Evolutionary conservation across 2,888 invertebrate genomes (phyloP), one percentile per base, ranked within the genome.

Genomic region (Acanthoscelides obtectus): DNA sequence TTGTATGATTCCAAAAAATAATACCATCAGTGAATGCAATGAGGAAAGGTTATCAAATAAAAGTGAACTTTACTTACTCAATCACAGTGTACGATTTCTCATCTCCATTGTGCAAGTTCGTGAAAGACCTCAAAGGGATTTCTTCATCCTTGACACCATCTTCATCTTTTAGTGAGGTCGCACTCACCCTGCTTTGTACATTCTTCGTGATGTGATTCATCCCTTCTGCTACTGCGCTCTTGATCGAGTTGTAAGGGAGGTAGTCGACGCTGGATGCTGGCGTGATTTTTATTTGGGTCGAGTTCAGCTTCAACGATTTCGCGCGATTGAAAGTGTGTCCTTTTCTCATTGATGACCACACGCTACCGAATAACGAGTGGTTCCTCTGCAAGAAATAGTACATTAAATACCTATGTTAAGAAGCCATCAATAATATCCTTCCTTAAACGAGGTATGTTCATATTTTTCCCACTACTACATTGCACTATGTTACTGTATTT

Each of bases 361-460:
- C 96, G 81, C 94, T 96, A 71, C 98, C 98, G 83, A 98, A 98
- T 69, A 98, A 87, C 68, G 96, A 95, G 86, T 98, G 98, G 85
- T 98, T 97, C 83, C 98, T 92, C 97, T 98, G 89, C 19, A 88
- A 88, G 21, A 67, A 74, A 45, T n/a, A n/a, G n/a, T n/a, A n/a
- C n/a, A n/a, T n/a, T n/a, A n/a, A n/a, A n/a, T n/a, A n/a, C n/a
- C n/a, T n/a, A n/a, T n/a, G n/a, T n/a, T n/a, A n/a, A n/a, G n/a
- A n/a, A n/a, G n/a, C n/a, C n/a, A n/a, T n/a, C n/a, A n/a, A n/a
- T n/a, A n/a, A n/a, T n/a, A n/a, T n/a, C n/a, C n/a, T n/a, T n/a
- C n/a, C n/a, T n/a, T n/a, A n/a, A n/a, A n/a, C n/a, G n/a, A n/a
- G n/a, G n/a, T n/a, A n/a, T n/a, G n/a, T n/a, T n/a, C n/a, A n/a